Conservation (phyloP, 2,113 vertebrate genomes). For the Tragelaphus buxtoni region DNA sequence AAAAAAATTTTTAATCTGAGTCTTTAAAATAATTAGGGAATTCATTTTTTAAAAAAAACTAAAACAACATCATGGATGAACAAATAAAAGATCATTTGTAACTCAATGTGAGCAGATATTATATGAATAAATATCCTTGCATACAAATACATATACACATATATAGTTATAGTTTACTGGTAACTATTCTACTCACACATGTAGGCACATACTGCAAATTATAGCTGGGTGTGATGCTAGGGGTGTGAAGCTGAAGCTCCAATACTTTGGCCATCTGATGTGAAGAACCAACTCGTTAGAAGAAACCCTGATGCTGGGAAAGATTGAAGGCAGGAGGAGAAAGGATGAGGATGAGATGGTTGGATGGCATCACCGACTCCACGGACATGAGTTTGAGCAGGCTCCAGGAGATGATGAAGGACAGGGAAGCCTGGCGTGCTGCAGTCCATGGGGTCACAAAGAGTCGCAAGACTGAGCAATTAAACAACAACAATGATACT, state of each 20-base stretch:
- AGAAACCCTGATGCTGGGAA: not conserved
- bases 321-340: not conserved
- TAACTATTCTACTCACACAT: not conserved
- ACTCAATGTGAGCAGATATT: not conserved
- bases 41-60: not conserved
- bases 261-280: not conserved
- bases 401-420: not conserved
- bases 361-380: not conserved
- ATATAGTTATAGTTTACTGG: not conserved
- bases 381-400: not conserved
- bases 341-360: not conserved
- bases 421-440: not conserved
- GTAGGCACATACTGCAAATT: not conserved
- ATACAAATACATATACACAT: not conserved
- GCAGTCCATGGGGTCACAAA: not conserved
- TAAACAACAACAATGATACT: not conserved
- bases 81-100: not conserved
- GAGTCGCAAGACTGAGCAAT: not conserved
- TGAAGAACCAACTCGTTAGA: not conserved
- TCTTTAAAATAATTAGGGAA: not conserved
- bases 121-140: not conserved
- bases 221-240: not conserved
- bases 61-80: not conserved
- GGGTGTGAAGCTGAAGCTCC: not conserved
- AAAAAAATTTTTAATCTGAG: not conserved